A percentile compares a stretch with the other conserved stretches of the same genome.
These are phyloP conservation scores for Thymelicus acteon DNA, from an alignment of 2,888 invertebrate species.

Conservation along the genomic window DNA sequence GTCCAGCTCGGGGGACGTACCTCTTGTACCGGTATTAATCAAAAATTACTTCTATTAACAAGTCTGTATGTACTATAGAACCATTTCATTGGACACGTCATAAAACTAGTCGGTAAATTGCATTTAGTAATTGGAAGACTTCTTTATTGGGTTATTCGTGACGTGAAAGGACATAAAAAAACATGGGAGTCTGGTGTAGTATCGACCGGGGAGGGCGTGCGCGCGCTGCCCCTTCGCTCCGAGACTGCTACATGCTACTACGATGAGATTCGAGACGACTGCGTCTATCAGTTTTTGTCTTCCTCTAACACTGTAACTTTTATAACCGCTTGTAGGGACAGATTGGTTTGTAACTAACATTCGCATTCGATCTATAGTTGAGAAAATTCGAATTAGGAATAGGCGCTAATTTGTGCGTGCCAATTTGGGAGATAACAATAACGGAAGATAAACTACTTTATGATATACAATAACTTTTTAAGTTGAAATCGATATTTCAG, in stretches of 20 bases:
- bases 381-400: conserved; percentile 5
- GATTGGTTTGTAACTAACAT: conserved; percentile 18
- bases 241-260: conserved; percentile 40
- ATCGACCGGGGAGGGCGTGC: conserved; percentile 79
- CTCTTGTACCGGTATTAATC: background rate
- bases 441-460: background rate
- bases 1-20: background rate
- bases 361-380: conserved; percentile 3
- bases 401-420: background rate
- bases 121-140: conserved; percentile 69
- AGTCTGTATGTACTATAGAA: background rate
- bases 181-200: conserved; percentile 79
- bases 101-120: conserved; percentile 53
- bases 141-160: conserved; percentile 75
- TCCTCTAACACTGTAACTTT: conserved; percentile 45
- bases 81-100: conserved; percentile 44
- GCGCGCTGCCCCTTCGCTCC: conserved; percentile 56
- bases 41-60: conserved; percentile 11
- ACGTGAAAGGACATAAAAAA: conserved; percentile 80
- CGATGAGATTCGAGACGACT: conserved; percentile 51
- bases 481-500: background rate
- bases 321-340: conserved; percentile 33
- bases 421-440: background rate
- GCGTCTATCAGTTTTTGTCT: conserved; percentile 49
- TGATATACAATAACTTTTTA: background rate